phyloP scores from a whole-genome alignment of 2,888 invertebrate species.

The Alcis repandata region DNA sequence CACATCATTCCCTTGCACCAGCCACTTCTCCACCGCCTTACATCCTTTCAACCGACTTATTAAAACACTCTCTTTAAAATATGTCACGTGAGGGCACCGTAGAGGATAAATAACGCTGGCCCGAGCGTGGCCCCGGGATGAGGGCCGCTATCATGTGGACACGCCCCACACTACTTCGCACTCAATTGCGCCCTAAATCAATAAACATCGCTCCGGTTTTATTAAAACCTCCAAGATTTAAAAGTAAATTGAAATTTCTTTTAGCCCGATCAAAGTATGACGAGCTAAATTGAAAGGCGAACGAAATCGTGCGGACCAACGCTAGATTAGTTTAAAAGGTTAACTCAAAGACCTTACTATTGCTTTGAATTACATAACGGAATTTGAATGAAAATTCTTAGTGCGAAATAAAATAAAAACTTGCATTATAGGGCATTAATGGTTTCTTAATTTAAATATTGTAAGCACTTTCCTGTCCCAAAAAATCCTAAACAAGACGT shows the following conservation, averaged over 20 bases:
- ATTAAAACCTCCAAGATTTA: constrained; percentile 7
- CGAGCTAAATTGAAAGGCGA: constrained; percentile 2
- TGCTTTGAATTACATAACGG: background rate
- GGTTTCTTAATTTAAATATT: background rate
- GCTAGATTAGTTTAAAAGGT: constrained; percentile 14
- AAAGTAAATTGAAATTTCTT: constrained; percentile 20
- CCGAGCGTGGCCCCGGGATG: constrained; percentile 52
- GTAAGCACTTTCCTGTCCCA: background rate
- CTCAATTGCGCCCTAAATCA: constrained; percentile 23
- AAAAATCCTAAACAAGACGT: too few species aligned
- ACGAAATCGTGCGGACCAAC: constrained; percentile 3
- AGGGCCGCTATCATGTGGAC: constrained; percentile 49
- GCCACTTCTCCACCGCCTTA: constrained; percentile 55
- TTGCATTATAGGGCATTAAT: background rate
- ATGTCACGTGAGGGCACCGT: constrained; percentile 78
- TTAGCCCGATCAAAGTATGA: constrained; percentile 6
- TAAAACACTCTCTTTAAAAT: constrained; percentile 83
- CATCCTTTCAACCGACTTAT: constrained; percentile 74
- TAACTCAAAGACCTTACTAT: background rate
- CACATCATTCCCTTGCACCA: background rate
- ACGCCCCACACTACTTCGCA: constrained; percentile 35
- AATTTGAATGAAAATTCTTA: constrained; percentile 4
- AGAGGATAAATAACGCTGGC: constrained; percentile 76
- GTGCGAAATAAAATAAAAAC: background rate
- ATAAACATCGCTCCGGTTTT: constrained; percentile 25